Evolutionary conservation across 2,113 vertebrate species (phyloP), one percentile per base, ranked within the genome.

Genomic region (Daboia siamensis): DNA sequence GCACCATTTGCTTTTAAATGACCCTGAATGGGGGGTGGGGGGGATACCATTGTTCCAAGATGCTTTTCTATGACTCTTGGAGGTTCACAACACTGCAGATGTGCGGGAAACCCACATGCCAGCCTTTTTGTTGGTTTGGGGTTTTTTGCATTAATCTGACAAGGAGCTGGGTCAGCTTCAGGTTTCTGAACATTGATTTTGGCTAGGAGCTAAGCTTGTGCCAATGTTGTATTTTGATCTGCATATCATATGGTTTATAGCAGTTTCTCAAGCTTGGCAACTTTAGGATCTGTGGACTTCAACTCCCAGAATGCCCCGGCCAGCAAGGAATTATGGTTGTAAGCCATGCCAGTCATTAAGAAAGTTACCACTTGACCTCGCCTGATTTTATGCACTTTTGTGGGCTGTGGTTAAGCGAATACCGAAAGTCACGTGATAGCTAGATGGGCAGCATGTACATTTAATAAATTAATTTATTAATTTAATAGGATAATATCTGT

Each of bases 1-100:
- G 21, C 23, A 59, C 89, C 74, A 61, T 55, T 80, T 89, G 86
- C 54, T 93, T 93, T 92, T 90, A 55, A 23, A 20, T 64, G 46
- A 80, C 29, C 7, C 29, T 52, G 86, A 57, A 56, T 10, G 0
- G 6, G 24, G 23, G 12, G 5, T 13, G 56, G 10, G 39, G 7
- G 4, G 2, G 6, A 85, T 24, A 0, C 6, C 0, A 2, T 33
- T 51, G 54, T 46, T 21, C 0, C 4, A 56, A 61, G 56, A 8
- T 90, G 54, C 46, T 64, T 57, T n/a, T 55, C n/a, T 0, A 0
- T 0, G 8, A 52, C 2, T 10, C 39, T 29, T 85, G 44, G 51
- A 24, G 23, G 52, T 4, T 6, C 9, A 39, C 46, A 15, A 74
- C 23, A 69, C 7, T 4, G 46, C 0, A 0, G 15, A 2, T 23